Evolutionary conservation across 2,888 invertebrate genomes (phyloP).

Genomic region (Onthophagus sagittarius): DNA sequence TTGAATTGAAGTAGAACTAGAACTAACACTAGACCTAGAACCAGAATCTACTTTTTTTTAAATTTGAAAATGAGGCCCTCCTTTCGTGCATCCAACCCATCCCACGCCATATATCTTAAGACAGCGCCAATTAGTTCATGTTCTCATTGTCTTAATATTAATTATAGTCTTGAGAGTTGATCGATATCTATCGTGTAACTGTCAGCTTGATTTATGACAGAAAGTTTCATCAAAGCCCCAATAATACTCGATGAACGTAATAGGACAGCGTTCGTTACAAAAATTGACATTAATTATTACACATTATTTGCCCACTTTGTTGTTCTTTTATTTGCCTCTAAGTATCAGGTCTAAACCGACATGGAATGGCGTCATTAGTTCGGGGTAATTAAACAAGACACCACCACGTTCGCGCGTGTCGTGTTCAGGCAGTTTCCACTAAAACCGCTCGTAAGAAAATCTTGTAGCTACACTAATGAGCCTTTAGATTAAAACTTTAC

Average conservation of each 20-base stretch:
- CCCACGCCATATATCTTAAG: no score
- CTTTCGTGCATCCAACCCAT: no score
- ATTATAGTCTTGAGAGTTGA: neutral
- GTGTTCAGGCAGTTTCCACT: neutral
- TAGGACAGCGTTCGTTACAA: neutral
- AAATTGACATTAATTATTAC: neutral
- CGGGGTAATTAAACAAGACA: neutral
- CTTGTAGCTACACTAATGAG: neutral
- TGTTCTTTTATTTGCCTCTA: neutral
- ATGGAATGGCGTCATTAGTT: neutral
- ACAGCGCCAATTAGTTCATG: no score
- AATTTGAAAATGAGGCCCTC: no score
- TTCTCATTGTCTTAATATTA: no score
- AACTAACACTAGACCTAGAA: no score
- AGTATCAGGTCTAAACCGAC: neutral
- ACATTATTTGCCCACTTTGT: neutral
- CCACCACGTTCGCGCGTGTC: neutral
- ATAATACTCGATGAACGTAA: neutral
- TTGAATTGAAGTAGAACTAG: no score
- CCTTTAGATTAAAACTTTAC: neutral
- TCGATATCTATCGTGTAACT: neutral
- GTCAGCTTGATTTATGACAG: neutral
- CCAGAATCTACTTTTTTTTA: no score
- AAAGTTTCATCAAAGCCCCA: neutral
- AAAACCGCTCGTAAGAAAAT: neutral